Percentiles rank a stretch among this genome's conserved stretches.
Evolutionary conservation across 92 coral and sea anemone genomes (phyloP).

Genomic region (Heliopora coerulea): DNA sequence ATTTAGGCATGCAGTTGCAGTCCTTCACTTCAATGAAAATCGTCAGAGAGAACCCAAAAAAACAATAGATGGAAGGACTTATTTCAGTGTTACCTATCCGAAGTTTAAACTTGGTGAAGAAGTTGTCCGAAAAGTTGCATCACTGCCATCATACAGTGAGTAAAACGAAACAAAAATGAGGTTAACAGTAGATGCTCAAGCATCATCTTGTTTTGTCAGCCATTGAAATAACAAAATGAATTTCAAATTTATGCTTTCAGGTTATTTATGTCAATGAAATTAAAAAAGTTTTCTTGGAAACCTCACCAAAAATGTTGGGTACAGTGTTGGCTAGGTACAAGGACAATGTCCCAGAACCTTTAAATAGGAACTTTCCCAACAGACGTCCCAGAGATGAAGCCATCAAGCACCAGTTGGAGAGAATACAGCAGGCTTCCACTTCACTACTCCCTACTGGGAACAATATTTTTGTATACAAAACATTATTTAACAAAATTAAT

Average conservation of each 20-base stretch:
- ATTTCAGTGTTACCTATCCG: conserved; percentile 14
- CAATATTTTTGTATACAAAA: no score
- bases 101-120: conserved; percentile 31
- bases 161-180: neutral
- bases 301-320: conserved; percentile 18
- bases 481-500: neutral
- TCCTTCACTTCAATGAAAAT: conserved; percentile 35
- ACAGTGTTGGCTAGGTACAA: conserved; percentile 44
- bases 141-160: conserved; percentile 6
- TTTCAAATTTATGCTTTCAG: conserved; percentile 10
- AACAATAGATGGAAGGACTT: conserved; percentile 9
- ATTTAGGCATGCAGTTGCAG: conserved; percentile 9
- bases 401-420: conserved; percentile 1
- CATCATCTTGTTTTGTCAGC: no score
- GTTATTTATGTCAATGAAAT: conserved; percentile 51
- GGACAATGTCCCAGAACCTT: conserved; percentile 45
- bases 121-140: conserved; percentile 23
- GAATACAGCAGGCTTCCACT: conserved; percentile 23
- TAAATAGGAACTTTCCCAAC: conserved; percentile 50
- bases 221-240: no score
- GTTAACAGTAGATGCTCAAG: no score
- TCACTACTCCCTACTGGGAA: conserved; percentile 42
- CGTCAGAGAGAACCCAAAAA: neutral
- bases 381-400: conserved; percentile 46
- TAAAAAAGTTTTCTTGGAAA: conserved; percentile 41